These are phyloP conservation scores for Pangasius macronema DNA, from an alignment of 2,797 vertebrate species.

Conservation along the genomic window DNA sequence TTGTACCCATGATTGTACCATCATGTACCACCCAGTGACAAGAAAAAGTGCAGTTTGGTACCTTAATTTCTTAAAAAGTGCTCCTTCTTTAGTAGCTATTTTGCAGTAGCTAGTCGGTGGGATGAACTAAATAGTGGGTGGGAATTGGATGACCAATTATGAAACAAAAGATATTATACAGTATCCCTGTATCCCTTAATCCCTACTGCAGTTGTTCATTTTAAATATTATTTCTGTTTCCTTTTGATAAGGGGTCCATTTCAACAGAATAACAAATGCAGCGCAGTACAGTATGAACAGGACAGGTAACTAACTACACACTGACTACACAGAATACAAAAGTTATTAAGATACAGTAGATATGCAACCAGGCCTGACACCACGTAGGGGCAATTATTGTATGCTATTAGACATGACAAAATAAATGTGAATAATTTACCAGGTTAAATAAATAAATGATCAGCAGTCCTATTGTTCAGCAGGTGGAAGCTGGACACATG, in stretches of 20 bases:
- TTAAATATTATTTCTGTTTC: background rate
- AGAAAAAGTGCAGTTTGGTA: background rate
- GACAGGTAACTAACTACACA: background rate
- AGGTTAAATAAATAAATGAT: conserved; percentile 8
- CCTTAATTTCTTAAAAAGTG: background rate
- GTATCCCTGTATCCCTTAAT: background rate
- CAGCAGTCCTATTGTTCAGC: background rate
- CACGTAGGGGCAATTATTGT: background rate
- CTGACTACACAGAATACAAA: background rate
- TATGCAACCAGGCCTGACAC: background rate
- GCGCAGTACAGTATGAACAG: background rate
- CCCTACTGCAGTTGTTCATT: background rate
- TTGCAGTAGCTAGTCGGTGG: background rate
- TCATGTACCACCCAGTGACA: background rate
- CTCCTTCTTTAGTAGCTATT: background rate
- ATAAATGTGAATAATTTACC: conserved; percentile 18
- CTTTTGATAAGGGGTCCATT: background rate
- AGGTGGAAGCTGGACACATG: background rate
- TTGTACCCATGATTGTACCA: background rate
- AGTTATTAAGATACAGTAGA: background rate
- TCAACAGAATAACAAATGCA: background rate
- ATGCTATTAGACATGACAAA: background rate
- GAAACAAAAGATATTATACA: background rate
- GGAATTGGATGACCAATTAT: background rate
- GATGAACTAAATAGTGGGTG: background rate